Evolutionary conservation across 2,113 vertebrate species (phyloP).

Genomic region (Phoxinus phoxinus): DNA sequence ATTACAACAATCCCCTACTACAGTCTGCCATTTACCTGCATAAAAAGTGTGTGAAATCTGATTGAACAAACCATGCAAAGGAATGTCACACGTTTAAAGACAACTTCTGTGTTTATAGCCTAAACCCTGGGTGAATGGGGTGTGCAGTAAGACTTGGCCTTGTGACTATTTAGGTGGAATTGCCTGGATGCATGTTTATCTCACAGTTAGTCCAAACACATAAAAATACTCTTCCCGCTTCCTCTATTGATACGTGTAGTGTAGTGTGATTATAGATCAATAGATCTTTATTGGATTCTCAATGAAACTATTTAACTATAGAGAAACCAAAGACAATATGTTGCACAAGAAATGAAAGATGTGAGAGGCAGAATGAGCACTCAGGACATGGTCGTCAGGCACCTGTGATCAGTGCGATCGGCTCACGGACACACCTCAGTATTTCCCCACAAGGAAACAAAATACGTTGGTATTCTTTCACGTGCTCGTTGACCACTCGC

Average conservation of each 20-base stretch:
- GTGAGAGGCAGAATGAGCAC: not conserved
- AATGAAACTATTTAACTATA: not conserved
- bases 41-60: not conserved
- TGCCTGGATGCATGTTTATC: not conserved
- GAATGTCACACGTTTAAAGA: not conserved
- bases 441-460: slow-evolving; percentile 1
- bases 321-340: not conserved
- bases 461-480: slow-evolving; percentile 14
- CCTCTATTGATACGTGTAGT: not conserved
- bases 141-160: not conserved
- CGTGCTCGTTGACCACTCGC: not conserved
- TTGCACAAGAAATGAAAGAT: not conserved
- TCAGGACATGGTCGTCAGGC: not conserved
- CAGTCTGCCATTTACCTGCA: not conserved
- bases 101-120: not conserved
- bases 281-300: not conserved
- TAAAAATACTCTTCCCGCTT: not conserved
- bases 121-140: not conserved
- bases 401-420: slow-evolving; percentile 21
- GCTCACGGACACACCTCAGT: slow-evolving; percentile 30
- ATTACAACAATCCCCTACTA: not conserved
- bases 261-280: not conserved
- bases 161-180: not conserved
- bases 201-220: not conserved
- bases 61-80: not conserved